Percentiles rank a stretch among this genome's conserved stretches.
phyloP scores from a whole-genome alignment of 2,797 vertebrate species.

The Hypotaenidia philippensis region DNA sequence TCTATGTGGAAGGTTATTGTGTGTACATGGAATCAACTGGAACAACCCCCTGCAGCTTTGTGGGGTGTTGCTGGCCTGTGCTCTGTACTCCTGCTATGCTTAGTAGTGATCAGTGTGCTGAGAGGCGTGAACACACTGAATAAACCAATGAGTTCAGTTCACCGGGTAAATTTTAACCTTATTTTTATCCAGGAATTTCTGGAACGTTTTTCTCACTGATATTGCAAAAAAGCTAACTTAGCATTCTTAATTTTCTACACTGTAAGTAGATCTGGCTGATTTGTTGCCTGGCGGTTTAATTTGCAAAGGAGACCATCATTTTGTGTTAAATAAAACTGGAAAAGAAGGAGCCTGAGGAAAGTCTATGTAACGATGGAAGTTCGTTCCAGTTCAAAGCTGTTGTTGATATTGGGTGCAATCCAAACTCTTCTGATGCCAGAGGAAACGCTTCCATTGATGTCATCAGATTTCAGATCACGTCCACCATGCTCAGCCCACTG shows the following conservation, averaged over 20 bases:
- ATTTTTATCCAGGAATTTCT: neutral
- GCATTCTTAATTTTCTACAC: neutral
- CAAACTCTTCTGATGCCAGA: neutral
- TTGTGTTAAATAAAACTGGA: neutral
- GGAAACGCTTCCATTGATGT: neutral
- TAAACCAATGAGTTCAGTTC: neutral
- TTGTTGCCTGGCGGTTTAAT: constrained; percentile 20
- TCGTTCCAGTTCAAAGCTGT: constrained; percentile 11
- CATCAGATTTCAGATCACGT: neutral
- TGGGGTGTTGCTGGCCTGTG: neutral
- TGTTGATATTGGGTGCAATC: neutral
- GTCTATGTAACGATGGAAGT: neutral
- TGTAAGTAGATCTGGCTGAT: neutral
- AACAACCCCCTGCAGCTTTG: neutral
- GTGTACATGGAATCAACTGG: neutral
- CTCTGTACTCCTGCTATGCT: neutral
- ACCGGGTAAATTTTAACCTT: neutral
- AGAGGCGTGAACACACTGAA: neutral
- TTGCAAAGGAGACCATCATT: neutral
- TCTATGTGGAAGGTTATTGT: neutral
- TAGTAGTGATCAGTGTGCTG: neutral
- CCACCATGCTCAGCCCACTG: neutral
- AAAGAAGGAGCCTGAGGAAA: neutral
- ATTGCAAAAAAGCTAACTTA: neutral
- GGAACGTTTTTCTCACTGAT: neutral